Evolutionary conservation across 1,140 invertebrate species (phyloP).

Genomic region (Homarus americanus): DNA sequence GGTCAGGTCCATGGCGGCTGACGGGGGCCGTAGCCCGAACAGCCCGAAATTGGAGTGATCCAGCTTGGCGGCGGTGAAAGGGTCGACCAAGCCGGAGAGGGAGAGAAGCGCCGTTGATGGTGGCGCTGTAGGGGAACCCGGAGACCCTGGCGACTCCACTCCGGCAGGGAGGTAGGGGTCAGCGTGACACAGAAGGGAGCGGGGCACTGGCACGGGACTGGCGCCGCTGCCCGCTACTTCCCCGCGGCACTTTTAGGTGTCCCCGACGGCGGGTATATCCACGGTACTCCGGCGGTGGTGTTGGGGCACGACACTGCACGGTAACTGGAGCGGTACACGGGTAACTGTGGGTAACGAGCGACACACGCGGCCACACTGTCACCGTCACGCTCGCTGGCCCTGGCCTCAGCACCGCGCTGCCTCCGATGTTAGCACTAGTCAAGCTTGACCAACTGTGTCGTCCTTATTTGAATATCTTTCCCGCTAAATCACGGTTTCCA

Average conservation of each 20-base stretch:
- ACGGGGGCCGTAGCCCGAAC: slow-evolving; percentile 64
- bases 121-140: slow-evolving; percentile 41
- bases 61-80: slow-evolving; percentile 57
- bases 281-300: slow-evolving; percentile 37
- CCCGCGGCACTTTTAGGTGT: slow-evolving; percentile 32
- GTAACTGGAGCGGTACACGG: slow-evolving; percentile 21
- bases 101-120: slow-evolving; percentile 24
- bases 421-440: slow-evolving; percentile 73
- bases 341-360: slow-evolving; percentile 45
- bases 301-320: slow-evolving; percentile 14
- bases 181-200: neutral
- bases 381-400: slow-evolving; percentile 24
- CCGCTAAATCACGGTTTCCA: slow-evolving; percentile 73
- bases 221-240: slow-evolving; percentile 23
- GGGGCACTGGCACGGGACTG: slow-evolving; percentile 25
- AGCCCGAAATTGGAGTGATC: slow-evolving; percentile 68
- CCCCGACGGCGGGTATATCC: slow-evolving; percentile 53
- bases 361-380: slow-evolving; percentile 42
- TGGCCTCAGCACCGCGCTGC: slow-evolving; percentile 29
- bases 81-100: slow-evolving; percentile 1
- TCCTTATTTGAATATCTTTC: slow-evolving; percentile 75
- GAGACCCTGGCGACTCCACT: slow-evolving; percentile 41
- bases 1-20: slow-evolving; percentile 87
- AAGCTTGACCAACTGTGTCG: slow-evolving; percentile 74
- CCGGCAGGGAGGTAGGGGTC: slow-evolving; percentile 28